Percentiles rank a stretch among this genome's conserved stretches.
Conservation (phyloP, 2,797 vertebrate species). For the Danio kyathit region DNA sequence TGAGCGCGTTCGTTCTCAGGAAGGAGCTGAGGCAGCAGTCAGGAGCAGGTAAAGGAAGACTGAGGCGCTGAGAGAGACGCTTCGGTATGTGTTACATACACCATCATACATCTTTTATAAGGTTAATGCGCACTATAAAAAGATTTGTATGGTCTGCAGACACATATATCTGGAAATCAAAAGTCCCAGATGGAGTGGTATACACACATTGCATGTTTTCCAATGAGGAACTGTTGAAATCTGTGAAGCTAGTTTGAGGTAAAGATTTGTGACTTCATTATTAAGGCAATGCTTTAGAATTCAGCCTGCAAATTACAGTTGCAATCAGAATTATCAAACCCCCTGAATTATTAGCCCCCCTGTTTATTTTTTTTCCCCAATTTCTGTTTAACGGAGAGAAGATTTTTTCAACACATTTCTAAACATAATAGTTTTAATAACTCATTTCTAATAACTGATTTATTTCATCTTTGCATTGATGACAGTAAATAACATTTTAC, state of each 20-base stretch:
- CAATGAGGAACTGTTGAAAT: not conserved
- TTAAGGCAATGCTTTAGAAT: not conserved
- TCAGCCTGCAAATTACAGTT: too few species aligned
- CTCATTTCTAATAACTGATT: too few species aligned
- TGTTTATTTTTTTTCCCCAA: too few species aligned
- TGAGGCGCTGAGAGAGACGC: constrained; percentile 37
- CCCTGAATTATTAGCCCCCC: too few species aligned
- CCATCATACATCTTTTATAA: constrained; percentile 54
- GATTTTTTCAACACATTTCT: too few species aligned
- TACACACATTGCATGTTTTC: not conserved
- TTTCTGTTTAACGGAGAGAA: too few species aligned
- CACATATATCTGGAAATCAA: constrained; percentile 4
- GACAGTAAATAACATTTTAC: too few species aligned
- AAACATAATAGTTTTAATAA: too few species aligned
- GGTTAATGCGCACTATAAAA: constrained; percentile 47
- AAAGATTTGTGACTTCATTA: constrained; percentile 33
- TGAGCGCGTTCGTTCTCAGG: constrained; percentile 35
- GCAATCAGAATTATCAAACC: too few species aligned
- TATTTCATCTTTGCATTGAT: too few species aligned
- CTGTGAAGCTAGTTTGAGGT: not conserved
- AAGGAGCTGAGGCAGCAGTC: constrained; percentile 57
- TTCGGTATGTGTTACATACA: constrained; percentile 39
- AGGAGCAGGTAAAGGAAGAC: constrained; percentile 45
- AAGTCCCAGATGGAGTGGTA: not conserved
- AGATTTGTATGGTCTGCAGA: constrained; percentile 20